Conservation (phyloP, 2,797 vertebrate species). For the Tauraco hartlaubi region DNA sequence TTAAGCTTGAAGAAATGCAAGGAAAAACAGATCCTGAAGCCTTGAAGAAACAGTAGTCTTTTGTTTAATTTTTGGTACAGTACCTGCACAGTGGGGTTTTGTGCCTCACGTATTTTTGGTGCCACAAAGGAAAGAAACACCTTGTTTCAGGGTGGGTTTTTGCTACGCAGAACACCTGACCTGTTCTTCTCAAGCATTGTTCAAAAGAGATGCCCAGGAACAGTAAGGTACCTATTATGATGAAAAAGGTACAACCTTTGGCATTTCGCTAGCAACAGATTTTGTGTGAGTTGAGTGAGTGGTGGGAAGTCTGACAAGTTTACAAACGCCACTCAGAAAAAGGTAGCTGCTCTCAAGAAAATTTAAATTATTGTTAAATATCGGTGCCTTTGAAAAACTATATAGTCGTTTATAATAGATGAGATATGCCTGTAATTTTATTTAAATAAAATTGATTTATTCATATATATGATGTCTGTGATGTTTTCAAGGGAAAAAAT, state of each 20-base stretch:
- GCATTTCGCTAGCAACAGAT: not conserved
- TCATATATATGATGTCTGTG: not conserved
- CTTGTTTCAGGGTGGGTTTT: not conserved
- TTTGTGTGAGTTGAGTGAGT: not conserved
- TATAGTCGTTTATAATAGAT: not conserved
- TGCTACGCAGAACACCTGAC: not conserved
- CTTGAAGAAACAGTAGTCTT: not conserved
- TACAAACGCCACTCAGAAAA: conserved; percentile 2
- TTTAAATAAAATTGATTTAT: conserved; percentile 72
- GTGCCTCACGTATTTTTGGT: not conserved
- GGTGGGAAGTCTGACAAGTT: not conserved
- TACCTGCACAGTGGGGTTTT: not conserved
- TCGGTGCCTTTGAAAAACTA: conserved; percentile 19
- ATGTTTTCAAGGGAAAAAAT: not conserved
- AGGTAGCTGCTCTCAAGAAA: conserved; percentile 37
- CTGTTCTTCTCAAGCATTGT: not conserved
- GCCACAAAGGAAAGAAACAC: not conserved
- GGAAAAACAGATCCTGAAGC: not conserved
- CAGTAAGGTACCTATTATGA: not conserved
- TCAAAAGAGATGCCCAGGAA: not conserved
- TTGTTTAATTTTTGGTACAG: not conserved
- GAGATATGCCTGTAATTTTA: conserved; percentile 37
- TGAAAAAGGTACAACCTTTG: not conserved
- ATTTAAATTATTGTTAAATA: conserved; percentile 59
- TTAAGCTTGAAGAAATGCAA: not conserved